Base-by-base conservation (phyloP, 1,140 invertebrate species). In the Homarus americanus region DNA sequence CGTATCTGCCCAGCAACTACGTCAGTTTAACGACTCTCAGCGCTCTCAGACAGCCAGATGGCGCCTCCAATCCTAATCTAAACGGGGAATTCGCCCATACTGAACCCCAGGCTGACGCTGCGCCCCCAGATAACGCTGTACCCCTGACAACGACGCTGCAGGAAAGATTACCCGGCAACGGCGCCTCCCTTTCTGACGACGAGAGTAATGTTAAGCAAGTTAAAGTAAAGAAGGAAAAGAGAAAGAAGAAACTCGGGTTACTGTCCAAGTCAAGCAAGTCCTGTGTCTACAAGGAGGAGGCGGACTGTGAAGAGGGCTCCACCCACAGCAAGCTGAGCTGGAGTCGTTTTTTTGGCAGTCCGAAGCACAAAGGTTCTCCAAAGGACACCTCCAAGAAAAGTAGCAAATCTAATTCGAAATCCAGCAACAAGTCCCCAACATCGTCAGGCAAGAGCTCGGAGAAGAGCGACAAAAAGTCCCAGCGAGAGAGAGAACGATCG, bases 41-140 rank as follows among this genome's bases (percentile, higher is more conserved):
- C 1, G 83, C 91, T 40, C 91, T 92, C 40, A 95, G 97, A 93
- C 97, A 98, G 95, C 97, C 97, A 0, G 98, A 98, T 93, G 97
- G 97, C 49, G 97, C 98, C 44, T 98, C 97, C 2, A 98, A 98
- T 95, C 97, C 98, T 12, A 97, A 98, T 91, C 95, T 98, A 24
- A 91, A 86, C 58, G 89, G 79, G 7, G 82, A 85, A 41, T 49
- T 87, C 49, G 28, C 58, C 0, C 78, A 66, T 3, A 53, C 20
- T 3, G 76, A 87, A n/a, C 66, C 73, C 12, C 20, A 90, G 92
- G 94, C 82, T 92, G 93, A 36, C 0, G 87, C 82, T 75, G 41
- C 44, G 24, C 40, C 82, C 5, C 72, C 38, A 32, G 63, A 76
- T 94, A 93, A 82, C 93, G 92, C 75, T 92, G 94, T 91, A 93